These are phyloP conservation scores for Platichthys stellatus DNA, from an alignment of 2,113 vertebrate genomes.

Conservation along the genomic window DNA sequence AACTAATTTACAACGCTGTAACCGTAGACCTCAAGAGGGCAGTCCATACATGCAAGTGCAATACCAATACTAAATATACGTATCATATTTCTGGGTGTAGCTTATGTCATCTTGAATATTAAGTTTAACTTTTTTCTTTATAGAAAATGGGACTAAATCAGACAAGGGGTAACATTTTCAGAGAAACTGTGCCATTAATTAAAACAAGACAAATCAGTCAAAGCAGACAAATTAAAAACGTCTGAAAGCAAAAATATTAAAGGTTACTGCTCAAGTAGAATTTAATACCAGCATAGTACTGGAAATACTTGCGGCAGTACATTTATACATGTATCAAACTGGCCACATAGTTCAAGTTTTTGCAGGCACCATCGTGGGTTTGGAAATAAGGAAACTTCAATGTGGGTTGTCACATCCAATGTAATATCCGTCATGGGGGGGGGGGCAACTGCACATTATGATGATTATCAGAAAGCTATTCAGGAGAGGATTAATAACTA, in stretches of 20 bases:
- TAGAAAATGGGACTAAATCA: not conserved
- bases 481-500: not conserved
- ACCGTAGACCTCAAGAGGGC: conserved; percentile 68
- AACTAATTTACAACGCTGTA: conserved; percentile 45
- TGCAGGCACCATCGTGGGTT: not conserved
- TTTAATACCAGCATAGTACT: not conserved
- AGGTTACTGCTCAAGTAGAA: not conserved
- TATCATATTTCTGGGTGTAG: not conserved
- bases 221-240: not conserved
- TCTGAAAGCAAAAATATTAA: too few species aligned
- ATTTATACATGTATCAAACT: not conserved
- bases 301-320: not conserved
- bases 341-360: not conserved
- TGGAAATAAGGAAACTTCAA: conserved; percentile 2
- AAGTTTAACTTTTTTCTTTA: not conserved
- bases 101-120: conserved; percentile 12
- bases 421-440: not conserved
- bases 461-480: conserved; percentile 2
- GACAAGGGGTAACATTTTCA: not conserved
- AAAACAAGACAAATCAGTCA: too few species aligned
- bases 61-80: conserved; percentile 24
- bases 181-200: not conserved
- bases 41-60: conserved; percentile 57
- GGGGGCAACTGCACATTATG: not conserved
- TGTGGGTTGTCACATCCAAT: not conserved